Conservation (phyloP, 2,888 invertebrate species). For the Leucophenga montana region DNA sequence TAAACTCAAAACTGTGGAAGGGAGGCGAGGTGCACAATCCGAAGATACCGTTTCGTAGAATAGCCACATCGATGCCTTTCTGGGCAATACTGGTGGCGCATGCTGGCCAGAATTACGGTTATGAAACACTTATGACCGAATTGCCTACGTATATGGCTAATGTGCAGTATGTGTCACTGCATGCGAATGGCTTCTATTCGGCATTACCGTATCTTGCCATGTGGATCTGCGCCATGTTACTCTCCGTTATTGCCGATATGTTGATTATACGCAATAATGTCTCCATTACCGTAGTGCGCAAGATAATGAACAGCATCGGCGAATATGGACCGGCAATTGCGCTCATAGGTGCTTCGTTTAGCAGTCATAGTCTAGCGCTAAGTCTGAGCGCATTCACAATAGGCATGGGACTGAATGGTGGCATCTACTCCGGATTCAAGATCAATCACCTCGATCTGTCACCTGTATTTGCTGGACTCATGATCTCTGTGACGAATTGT, state of each 20-base stretch:
- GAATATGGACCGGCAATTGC: constrained; percentile 87
- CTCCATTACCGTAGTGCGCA: constrained; percentile 84
- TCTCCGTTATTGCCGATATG: constrained; percentile 88
- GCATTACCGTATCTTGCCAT: constrained; percentile 90
- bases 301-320: constrained; percentile 90
- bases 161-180: constrained; percentile 86
- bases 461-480: constrained; percentile 89
- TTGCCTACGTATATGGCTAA: constrained; percentile 93
- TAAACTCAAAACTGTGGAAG: constrained; percentile 83
- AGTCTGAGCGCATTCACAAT: constrained; percentile 86
- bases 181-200: constrained; percentile 87
- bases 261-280: constrained; percentile 84
- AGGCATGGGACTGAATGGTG: constrained; percentile 90
- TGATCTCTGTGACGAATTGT: constrained; percentile 94
- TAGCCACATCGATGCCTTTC: constrained; percentile 86
- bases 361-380: constrained; percentile 84
- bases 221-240: constrained; percentile 91
- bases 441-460: constrained; percentile 93
- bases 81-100: constrained; percentile 91
- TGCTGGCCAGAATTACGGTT: constrained; percentile 93
- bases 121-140: constrained; percentile 92
- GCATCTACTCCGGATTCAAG: constrained; percentile 85
- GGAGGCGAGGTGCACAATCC: constrained; percentile 84
- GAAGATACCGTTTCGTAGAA: constrained; percentile 88
- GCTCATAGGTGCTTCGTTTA: constrained; percentile 86